Conservation (phyloP, 2,797 vertebrate genomes). For the Coreius guichenoti region DNA sequence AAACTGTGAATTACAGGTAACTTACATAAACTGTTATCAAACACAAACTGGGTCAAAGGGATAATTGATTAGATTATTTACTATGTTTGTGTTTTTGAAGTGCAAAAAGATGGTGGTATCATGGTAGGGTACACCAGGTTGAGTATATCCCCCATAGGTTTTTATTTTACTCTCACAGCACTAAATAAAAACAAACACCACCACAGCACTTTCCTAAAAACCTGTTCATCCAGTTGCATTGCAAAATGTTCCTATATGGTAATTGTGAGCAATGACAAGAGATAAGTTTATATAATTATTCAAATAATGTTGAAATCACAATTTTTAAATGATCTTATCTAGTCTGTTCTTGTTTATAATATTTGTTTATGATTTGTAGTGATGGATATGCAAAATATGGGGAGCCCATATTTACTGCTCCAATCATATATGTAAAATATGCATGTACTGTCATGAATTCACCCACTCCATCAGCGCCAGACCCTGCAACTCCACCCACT, state of each 20-base stretch:
- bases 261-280: not conserved
- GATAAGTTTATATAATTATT: not conserved
- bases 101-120: not conserved
- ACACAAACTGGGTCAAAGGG: not conserved
- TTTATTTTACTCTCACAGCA: not conserved
- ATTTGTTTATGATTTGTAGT: too few relatives aligned
- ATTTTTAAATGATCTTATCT: not conserved
- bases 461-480: too few relatives aligned
- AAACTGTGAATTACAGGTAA: not conserved
- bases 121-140: not conserved
- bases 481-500: too few relatives aligned
- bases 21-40: not conserved
- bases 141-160: not conserved
- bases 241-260: not conserved
- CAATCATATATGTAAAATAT: too few relatives aligned
- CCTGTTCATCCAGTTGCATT: not conserved
- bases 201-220: not conserved
- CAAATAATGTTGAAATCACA: not conserved
- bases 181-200: constrained; percentile 17
- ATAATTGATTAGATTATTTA: not conserved
- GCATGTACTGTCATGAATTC: too few relatives aligned
- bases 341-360: not conserved
- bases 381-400: too few relatives aligned
- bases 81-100: not conserved
- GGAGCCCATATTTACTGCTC: too few relatives aligned